Percentiles rank a stretch among this genome's conserved stretches.
phyloP scores from a whole-genome alignment of 2,888 invertebrate species.

The Conchocele bisecta region DNA sequence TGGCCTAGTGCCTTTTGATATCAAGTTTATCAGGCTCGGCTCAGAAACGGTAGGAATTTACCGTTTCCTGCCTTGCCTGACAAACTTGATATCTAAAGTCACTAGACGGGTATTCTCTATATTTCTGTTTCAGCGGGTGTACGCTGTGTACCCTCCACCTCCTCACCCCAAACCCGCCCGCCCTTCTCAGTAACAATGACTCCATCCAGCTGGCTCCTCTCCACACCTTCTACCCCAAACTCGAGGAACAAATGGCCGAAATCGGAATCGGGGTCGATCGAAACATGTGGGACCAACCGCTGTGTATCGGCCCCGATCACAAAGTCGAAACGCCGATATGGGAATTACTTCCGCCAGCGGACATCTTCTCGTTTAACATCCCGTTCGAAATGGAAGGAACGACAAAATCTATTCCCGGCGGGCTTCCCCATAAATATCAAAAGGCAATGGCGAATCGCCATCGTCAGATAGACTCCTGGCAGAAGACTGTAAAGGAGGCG shows the following conservation, averaged over 20 bases:
- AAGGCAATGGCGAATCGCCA: conserved; percentile 74
- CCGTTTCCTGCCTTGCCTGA: too few species aligned
- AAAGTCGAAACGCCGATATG: conserved; percentile 77
- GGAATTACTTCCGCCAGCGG: conserved; percentile 77
- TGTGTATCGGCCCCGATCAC: conserved; percentile 81
- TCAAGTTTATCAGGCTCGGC: too few species aligned
- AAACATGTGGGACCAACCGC: conserved; percentile 83
- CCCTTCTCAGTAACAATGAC: conserved; percentile 81
- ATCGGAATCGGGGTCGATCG: conserved; percentile 77
- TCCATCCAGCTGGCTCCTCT: conserved; percentile 82
- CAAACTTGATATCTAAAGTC: too few species aligned
- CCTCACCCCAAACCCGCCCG: conserved; percentile 82
- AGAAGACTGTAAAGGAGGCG: conserved; percentile 80
- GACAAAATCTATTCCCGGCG: conserved; percentile 77
- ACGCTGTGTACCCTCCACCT: conserved; percentile 81
- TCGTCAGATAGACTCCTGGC: conserved; percentile 79
- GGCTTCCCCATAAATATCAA: conserved; percentile 78
- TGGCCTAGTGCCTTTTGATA: too few species aligned
- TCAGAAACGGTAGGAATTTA: too few species aligned
- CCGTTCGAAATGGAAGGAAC: conserved; percentile 81
- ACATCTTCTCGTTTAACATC: conserved; percentile 80
- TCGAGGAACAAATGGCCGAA: conserved; percentile 82
- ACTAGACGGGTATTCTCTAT: too few species aligned
- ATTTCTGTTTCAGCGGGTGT: conserved; percentile 76
- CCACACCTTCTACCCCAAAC: conserved; percentile 82